These are phyloP conservation scores for Lordiphosa fenestrarum DNA, from an alignment of 2,888 invertebrate species.

Conservation along the genomic window DNA sequence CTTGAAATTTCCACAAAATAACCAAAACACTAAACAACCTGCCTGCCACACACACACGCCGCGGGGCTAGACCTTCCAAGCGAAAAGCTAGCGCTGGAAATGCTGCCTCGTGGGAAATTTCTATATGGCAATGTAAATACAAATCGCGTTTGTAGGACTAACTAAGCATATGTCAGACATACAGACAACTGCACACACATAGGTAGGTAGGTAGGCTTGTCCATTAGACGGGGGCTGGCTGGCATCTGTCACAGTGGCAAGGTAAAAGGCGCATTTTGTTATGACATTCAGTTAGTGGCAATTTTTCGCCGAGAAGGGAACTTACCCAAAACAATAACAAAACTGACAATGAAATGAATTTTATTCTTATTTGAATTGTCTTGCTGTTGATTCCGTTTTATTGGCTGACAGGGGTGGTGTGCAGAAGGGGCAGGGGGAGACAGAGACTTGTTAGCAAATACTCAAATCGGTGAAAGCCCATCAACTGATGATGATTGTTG, in stretches of 20 bases:
- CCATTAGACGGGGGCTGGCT: neutral
- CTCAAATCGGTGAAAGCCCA: conserved; percentile 5
- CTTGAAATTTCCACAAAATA: conserved; percentile 59
- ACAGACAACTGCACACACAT: conserved; percentile 17
- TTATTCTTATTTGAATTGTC: conserved; percentile 24
- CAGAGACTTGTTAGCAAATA: conserved; percentile 12
- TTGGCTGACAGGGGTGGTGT: too few species aligned
- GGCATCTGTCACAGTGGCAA: conserved; percentile 9
- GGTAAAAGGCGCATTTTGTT: conserved; percentile 28
- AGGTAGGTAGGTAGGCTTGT: conserved; percentile 2
- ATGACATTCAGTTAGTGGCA: conserved; percentile 23
- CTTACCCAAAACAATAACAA: conserved; percentile 11
- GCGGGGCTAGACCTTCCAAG: conserved; percentile 6
- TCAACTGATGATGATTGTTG: conserved; percentile 3
- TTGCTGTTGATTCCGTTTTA: conserved; percentile 7
- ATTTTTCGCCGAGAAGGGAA: conserved; percentile 17
- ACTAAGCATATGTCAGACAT: neutral
- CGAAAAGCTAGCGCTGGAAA: conserved; percentile 40
- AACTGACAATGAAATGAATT: conserved; percentile 36
- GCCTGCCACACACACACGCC: conserved; percentile 18
- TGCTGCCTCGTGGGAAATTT: conserved; percentile 50
- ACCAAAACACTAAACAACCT: conserved; percentile 43
- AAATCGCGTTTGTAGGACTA: conserved; percentile 39
- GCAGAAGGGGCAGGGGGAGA: too few species aligned
- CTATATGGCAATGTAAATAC: conserved; percentile 41